Percentiles rank a stretch among this genome's conserved stretches.
phyloP scores from a whole-genome alignment of 2,113 vertebrate species.

The Naja naja region DNA sequence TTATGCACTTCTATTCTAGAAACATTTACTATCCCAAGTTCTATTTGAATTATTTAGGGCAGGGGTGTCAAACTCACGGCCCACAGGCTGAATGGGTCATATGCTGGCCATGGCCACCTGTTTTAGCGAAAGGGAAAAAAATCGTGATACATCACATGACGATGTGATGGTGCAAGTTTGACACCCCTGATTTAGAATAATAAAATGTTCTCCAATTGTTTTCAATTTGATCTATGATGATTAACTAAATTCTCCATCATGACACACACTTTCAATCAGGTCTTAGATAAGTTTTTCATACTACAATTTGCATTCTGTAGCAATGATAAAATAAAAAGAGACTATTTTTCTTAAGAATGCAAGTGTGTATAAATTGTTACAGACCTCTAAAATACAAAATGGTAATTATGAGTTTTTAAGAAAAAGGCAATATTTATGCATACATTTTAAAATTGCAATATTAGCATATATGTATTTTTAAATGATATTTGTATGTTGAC shows the following conservation, averaged over 20 bases:
- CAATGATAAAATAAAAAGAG: neutral
- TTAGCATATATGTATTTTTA: neutral
- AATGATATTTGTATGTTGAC: neutral
- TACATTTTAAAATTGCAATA: neutral
- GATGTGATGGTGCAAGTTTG: no score
- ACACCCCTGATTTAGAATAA: neutral
- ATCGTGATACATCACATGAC: no score
- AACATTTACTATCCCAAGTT: neutral
- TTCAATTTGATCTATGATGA: neutral
- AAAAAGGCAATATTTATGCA: neutral
- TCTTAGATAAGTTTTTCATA: neutral
- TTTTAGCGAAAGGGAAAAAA: no score
- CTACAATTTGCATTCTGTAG: neutral
- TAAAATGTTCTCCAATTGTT: neutral
- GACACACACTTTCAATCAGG: neutral
- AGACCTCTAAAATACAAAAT: neutral
- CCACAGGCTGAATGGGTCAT: no score
- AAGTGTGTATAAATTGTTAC: neutral
- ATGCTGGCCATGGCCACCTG: no score
- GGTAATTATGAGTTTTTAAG: neutral
- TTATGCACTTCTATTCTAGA: neutral
- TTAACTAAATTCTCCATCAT: neutral
- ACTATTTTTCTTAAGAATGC: neutral
- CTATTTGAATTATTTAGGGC: neutral
- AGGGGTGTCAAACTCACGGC: no score